Percentiles rank a stretch among this genome's conserved stretches.
phyloP scores from a whole-genome alignment of 2,113 vertebrate genomes.

The Cygnus buccinator region DNA sequence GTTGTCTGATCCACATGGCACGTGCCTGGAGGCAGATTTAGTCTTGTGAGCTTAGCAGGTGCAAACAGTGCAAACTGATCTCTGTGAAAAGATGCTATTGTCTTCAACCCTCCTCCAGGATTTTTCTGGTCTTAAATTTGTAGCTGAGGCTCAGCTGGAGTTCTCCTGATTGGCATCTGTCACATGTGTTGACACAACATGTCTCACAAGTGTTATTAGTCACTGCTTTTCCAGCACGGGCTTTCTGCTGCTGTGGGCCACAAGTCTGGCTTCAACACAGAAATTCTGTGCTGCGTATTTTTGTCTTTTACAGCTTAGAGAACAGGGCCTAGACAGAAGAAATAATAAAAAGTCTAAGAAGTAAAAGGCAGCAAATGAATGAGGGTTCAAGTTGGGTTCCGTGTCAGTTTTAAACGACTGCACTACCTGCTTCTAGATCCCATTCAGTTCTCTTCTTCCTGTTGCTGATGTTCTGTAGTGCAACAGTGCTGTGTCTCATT shows the following conservation, averaged over 20 bases:
- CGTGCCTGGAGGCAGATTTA: background rate
- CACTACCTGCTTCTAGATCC: background rate
- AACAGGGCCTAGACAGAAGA: background rate
- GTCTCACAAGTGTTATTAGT: background rate
- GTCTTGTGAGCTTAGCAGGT: background rate
- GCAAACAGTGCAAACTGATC: background rate
- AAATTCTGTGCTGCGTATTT: background rate
- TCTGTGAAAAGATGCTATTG: background rate
- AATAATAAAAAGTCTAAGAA: background rate
- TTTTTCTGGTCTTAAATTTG: background rate
- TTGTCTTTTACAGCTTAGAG: background rate
- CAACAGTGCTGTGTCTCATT: background rate
- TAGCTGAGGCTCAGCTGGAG: slow-evolving; percentile 4
- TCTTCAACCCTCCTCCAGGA: background rate
- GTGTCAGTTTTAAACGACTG: background rate
- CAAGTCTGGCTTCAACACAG: background rate
- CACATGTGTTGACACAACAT: background rate
- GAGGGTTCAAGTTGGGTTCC: background rate
- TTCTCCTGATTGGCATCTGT: background rate
- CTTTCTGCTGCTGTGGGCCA: background rate
- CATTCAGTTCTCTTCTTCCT: background rate
- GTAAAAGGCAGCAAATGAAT: background rate
- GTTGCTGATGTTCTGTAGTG: background rate
- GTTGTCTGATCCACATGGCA: background rate
- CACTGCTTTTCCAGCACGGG: background rate